phyloP scores from a whole-genome alignment of 2,888 invertebrate species.

The Elysia crispata region DNA sequence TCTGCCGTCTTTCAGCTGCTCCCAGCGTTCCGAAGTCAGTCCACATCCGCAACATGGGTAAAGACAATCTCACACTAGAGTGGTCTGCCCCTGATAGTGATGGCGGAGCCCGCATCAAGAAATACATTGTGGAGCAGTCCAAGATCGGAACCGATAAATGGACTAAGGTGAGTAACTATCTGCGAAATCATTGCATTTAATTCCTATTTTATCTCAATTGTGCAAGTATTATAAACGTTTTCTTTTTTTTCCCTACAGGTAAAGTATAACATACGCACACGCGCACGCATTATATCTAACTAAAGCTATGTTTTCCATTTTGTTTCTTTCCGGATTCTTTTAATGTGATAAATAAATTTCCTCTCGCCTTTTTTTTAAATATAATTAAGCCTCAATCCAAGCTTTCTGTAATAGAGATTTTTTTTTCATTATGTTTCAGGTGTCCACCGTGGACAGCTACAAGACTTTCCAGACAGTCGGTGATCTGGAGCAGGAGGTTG shows the following conservation, averaged over 20 bases:
- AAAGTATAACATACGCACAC: no score
- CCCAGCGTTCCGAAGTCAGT: slow-evolving; percentile 68
- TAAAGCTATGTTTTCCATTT: no score
- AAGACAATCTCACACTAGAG: slow-evolving; percentile 64
- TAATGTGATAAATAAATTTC: no score
- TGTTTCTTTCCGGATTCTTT: no score
- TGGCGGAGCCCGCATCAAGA: slow-evolving; percentile 70
- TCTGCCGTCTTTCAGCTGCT: slow-evolving; percentile 56
- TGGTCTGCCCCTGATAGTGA: slow-evolving; percentile 77
- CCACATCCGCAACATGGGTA: slow-evolving; percentile 60
- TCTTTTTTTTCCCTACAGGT: no score
- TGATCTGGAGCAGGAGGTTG: slow-evolving; percentile 67
- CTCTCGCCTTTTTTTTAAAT: no score
- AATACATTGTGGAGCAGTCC: slow-evolving; percentile 68
- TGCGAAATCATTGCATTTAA: no score
- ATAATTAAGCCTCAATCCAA: no score
- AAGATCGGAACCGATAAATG: slow-evolving; percentile 63
- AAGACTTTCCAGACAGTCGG: slow-evolving; percentile 58
- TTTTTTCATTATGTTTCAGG: slow-evolving; percentile 10
- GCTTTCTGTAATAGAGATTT: neutral
- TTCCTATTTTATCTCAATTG: no score
- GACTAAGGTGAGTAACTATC: slow-evolving; percentile 54
- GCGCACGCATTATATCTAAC: no score
- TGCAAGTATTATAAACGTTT: no score
- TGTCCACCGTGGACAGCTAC: slow-evolving; percentile 61